Evolutionary conservation across 2,797 vertebrate species (phyloP).

Genomic region (Hyperoplus immaculatus): DNA sequence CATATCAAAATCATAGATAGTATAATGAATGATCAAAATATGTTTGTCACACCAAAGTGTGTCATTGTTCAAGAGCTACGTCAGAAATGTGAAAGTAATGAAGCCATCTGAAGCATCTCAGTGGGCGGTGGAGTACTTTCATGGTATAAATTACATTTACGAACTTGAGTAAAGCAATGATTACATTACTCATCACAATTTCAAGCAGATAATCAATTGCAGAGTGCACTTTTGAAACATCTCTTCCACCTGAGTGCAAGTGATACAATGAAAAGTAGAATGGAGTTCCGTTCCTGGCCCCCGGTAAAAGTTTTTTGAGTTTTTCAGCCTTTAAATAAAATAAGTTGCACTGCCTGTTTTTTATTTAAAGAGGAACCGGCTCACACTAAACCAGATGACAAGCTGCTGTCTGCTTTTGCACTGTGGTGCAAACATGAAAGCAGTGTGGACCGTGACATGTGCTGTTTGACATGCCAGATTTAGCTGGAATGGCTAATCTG

Average conservation of each 20-base stretch:
- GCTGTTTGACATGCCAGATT: constrained; percentile 53
- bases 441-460: constrained; percentile 58
- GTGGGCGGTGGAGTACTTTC: constrained; percentile 28
- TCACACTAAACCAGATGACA: constrained; percentile 56
- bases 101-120: constrained; percentile 29
- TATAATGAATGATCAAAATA: constrained; percentile 35
- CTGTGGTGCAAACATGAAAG: constrained; percentile 57
- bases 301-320: constrained; percentile 12
- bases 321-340: constrained; percentile 19
- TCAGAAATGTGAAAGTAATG: constrained; percentile 49
- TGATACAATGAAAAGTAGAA: constrained; percentile 28
- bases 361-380: constrained; percentile 41
- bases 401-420: constrained; percentile 51
- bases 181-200: constrained; percentile 50
- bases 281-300: constrained; percentile 14
- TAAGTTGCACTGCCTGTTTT: constrained; percentile 45
- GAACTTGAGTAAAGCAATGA: constrained; percentile 35
- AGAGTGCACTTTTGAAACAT: constrained; percentile 41
- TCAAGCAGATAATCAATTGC: constrained; percentile 45
- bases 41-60: constrained; percentile 32
- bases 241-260: constrained; percentile 32
- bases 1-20: too few relatives aligned
- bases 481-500: constrained; percentile 59
- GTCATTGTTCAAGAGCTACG: constrained; percentile 47
- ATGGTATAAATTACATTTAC: constrained; percentile 32